Base-by-base conservation (phyloP, 1,140 invertebrate species). In the Harpegnathos saltator region DNA sequence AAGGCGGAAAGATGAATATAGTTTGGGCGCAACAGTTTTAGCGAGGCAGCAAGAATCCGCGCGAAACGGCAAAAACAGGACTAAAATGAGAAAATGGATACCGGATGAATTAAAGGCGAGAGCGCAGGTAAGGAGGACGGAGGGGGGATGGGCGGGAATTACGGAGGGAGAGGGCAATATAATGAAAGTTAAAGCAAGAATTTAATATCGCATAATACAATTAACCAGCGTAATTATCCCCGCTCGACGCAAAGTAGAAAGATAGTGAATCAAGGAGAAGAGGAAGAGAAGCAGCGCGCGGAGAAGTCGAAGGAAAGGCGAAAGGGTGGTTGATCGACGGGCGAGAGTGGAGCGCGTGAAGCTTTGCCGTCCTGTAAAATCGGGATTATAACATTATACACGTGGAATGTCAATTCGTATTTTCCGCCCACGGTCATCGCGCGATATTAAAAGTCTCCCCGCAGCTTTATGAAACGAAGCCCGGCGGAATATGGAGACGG, bases 31-130 rank as follows among this genome's bases (percentile, higher is more conserved):
- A 80, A 80, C 65, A 80, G 75, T 71, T 80, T 80, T 71, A 71
- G 75, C 26, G 59, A 83, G 77, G n/a, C 56, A 61, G 75, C 63
- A 22, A 69, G 82, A 81, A 68, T 78, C 77, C 62, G 56, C 62
- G n/a, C 54, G 75, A 24, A 63, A 61, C n/a, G 68, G 50, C 15
- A 69, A 65, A 78, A 78, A 69, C 50, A 44, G 50, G 29, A 19
- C 29, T 48, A 69, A n/a, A 78, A 78, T 78, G 54, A 74, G 63
- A 80, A 73, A 48, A 78, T 14, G 87, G 89, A 85, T 89, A 86
- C 77, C 74, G 83, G 90, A 84, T 89, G 85, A 88, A 89, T 89
- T 89, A n/a, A 71, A 58, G 52, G 38, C 52, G 58, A 29, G 38
- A 29, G 38, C n/a, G 33, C 68, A 59, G 44, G 75, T 44, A 71